Percentiles rank a stretch among this genome's conserved stretches.
Conservation (phyloP, 2,113 vertebrate genomes). For the Pavo muticus region DNA sequence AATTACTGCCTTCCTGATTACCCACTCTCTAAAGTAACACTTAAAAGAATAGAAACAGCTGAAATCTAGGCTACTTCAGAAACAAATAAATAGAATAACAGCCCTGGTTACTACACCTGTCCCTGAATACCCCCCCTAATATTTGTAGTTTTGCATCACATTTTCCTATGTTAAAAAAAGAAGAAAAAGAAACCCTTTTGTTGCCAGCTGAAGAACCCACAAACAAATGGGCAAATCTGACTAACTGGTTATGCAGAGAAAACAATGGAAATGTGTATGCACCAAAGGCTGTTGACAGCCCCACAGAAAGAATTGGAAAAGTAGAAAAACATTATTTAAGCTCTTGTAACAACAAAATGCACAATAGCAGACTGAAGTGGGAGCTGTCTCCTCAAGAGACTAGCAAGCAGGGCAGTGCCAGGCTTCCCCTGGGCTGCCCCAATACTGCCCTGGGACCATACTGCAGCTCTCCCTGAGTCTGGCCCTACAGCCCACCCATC, state of each 20-base stretch:
- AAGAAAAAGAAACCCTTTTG: not conserved
- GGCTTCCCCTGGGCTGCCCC: not conserved
- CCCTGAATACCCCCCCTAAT: conserved; percentile 9
- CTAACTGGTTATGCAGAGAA: conserved; percentile 55
- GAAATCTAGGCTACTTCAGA: not conserved
- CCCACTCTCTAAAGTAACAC: not conserved
- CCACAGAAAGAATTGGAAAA: conserved; percentile 44
- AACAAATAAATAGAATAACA: not conserved
- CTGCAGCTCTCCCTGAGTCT: not conserved
- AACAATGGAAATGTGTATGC: conserved; percentile 68
- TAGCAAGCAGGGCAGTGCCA: not conserved
- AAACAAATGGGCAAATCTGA: conserved; percentile 58
- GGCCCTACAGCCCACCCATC: not conserved
- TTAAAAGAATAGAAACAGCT: not conserved
- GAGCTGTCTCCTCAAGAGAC: not conserved
- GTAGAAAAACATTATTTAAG: conserved; percentile 42
- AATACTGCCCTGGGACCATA: not conserved
- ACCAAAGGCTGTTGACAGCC: conserved; percentile 41
- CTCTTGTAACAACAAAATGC: conserved; percentile 54
- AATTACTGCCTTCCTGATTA: not conserved
- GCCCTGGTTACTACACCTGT: conserved; percentile 12
- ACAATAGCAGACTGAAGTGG: conserved; percentile 43
- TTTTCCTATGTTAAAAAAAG: conserved; percentile 26
- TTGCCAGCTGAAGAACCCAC: conserved; percentile 42
- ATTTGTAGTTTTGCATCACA: conserved; percentile 48